These are phyloP conservation scores for Octopus sinensis DNA, from an alignment of 1,140 invertebrate species.

Conservation along the genomic window DNA sequence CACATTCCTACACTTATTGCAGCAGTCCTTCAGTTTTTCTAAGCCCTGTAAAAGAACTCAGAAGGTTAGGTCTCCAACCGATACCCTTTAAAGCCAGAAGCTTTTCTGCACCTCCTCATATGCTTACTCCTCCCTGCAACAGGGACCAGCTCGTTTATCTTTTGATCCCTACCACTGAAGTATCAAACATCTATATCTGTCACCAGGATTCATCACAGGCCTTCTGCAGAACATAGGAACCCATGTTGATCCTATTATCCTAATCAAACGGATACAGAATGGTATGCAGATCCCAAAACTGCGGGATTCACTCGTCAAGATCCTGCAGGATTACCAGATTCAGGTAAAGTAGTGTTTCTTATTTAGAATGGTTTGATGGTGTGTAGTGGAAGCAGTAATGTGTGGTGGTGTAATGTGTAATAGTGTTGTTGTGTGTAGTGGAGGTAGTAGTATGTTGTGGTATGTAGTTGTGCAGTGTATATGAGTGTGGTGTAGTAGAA, in stretches of 20 bases:
- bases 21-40: no score
- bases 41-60: no score
- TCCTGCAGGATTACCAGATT: constrained; percentile 91
- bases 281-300: constrained; percentile 84
- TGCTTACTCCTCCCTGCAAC: no score
- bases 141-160: no score
- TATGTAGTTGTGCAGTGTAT: background rate
- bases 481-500: background rate
- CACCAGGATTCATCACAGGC: constrained; percentile 70
- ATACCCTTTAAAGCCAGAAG: no score
- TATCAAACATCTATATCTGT: no score
- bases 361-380: background rate
- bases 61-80: no score
- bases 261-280: constrained; percentile 80
- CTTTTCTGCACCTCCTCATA: no score
- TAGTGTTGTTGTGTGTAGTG: background rate
- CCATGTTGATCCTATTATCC: constrained; percentile 83
- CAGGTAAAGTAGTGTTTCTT: constrained; percentile 63
- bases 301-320: constrained; percentile 86
- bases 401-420: background rate
- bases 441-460: background rate
- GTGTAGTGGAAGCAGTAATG: no score
- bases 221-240: constrained; percentile 79
- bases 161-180: no score
- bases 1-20: no score